These are phyloP conservation scores for Morphnarchus princeps DNA, from an alignment of 2,113 vertebrate genomes.

Conservation along the genomic window DNA sequence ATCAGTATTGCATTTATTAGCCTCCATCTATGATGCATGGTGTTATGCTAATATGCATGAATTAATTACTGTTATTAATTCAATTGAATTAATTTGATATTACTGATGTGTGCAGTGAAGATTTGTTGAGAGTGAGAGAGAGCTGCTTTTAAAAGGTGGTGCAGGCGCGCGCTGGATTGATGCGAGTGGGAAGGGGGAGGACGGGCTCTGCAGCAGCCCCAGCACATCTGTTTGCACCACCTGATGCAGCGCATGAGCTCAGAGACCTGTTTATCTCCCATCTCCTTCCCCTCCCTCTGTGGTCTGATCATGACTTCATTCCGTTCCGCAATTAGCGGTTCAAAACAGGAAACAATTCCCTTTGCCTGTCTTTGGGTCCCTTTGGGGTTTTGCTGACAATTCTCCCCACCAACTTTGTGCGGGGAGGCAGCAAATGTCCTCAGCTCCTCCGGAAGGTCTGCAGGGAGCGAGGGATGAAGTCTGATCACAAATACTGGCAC, in stretches of 20 bases:
- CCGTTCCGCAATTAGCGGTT: not conserved
- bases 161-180: not conserved
- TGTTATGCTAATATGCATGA: conserved; percentile 67
- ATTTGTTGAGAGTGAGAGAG: conserved; percentile 1
- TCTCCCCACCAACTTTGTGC: not conserved
- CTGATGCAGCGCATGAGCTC: not conserved
- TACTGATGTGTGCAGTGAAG: conserved; percentile 2
- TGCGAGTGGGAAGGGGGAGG: not conserved
- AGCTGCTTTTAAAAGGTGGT: not conserved
- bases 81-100: conserved; percentile 64
- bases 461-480: accelerated
- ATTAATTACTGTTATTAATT: conserved; percentile 72
- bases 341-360: not conserved
- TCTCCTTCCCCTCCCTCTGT: not conserved
- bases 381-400: not conserved
- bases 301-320: not conserved
- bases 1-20: conserved; percentile 68
- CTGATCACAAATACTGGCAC: not conserved
- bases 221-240: conserved; percentile 26
- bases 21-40: conserved; percentile 63
- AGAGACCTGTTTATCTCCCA: not conserved
- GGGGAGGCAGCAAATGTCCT: not conserved
- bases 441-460: not conserved
- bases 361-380: not conserved
- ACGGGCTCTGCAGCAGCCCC: not conserved